Conservation (phyloP, 2,888 invertebrate genomes). For the Spilosoma lubricipeda region DNA sequence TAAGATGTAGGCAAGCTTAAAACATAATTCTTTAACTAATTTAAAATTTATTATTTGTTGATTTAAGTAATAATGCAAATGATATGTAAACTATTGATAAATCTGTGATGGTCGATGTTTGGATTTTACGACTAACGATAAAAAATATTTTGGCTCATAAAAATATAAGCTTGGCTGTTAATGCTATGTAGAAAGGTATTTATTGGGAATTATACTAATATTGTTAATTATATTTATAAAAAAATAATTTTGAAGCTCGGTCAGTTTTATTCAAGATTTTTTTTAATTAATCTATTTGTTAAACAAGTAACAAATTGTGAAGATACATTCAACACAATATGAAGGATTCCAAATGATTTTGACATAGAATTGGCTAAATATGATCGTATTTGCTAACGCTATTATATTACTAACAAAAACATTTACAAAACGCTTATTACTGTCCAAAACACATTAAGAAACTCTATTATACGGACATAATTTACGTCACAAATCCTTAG, state of each 20-base stretch:
- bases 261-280: neutral
- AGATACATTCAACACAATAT: neutral
- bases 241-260: neutral
- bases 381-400: neutral
- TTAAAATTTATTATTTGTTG: neutral
- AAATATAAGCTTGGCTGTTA: slow-evolving; percentile 33
- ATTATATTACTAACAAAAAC: slow-evolving; percentile 9
- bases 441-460: slow-evolving; percentile 28
- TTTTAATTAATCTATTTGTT: neutral
- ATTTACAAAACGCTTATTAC: slow-evolving; percentile 27
- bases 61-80: slow-evolving; percentile 35
- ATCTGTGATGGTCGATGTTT: slow-evolving; percentile 47
- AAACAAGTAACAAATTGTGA: neutral
- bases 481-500: slow-evolving; percentile 59
- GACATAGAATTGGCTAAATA: neutral
- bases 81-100: slow-evolving; percentile 31
- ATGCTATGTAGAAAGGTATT: slow-evolving; percentile 15
- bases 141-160: slow-evolving; percentile 24
- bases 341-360: neutral
- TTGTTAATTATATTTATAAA: neutral
- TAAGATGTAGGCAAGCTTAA: neutral
- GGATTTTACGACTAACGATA: slow-evolving; percentile 44
- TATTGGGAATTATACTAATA: slow-evolving; percentile 27
- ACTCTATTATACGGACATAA: slow-evolving; percentile 43
- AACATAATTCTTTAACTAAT: neutral